phyloP scores from a whole-genome alignment of 2,797 vertebrate genomes.

The Tragopan temminckii region DNA sequence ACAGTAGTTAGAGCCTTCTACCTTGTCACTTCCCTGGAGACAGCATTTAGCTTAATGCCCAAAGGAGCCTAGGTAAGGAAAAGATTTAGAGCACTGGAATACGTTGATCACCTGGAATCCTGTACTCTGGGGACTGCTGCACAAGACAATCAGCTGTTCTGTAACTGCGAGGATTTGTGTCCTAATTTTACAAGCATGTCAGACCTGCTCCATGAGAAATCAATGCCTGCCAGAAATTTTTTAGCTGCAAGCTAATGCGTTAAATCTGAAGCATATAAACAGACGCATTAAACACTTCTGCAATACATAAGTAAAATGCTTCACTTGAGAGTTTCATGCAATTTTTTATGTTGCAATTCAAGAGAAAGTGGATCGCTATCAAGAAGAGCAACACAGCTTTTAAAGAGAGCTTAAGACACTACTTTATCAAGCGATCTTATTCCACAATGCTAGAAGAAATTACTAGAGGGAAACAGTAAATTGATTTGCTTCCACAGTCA shows the following conservation, averaged over 20 bases:
- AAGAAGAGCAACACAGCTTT: background rate
- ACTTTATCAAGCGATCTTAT: background rate
- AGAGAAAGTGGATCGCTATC: background rate
- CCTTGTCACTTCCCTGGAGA: background rate
- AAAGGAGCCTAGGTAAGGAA: background rate
- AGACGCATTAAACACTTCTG: background rate
- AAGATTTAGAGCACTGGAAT: background rate
- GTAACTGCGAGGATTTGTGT: background rate
- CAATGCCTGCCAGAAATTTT: background rate
- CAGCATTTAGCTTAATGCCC: background rate
- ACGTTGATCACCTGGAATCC: background rate
- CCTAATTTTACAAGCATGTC: fast-evolving
- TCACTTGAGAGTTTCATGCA: background rate
- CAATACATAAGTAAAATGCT: background rate
- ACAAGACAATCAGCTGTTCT: background rate
- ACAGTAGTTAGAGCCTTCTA: background rate
- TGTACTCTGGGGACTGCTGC: background rate
- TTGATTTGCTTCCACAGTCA: background rate
- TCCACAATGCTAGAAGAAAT: background rate
- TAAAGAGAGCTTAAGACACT: background rate
- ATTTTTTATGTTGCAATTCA: background rate
- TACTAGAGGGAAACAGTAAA: background rate
- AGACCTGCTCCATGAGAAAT: background rate
- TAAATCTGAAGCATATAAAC: background rate
- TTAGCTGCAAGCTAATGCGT: background rate